These are phyloP conservation scores for Peromyscus nudipes DNA, from an alignment of 2,797 vertebrate genomes.

Conservation along the genomic window DNA sequence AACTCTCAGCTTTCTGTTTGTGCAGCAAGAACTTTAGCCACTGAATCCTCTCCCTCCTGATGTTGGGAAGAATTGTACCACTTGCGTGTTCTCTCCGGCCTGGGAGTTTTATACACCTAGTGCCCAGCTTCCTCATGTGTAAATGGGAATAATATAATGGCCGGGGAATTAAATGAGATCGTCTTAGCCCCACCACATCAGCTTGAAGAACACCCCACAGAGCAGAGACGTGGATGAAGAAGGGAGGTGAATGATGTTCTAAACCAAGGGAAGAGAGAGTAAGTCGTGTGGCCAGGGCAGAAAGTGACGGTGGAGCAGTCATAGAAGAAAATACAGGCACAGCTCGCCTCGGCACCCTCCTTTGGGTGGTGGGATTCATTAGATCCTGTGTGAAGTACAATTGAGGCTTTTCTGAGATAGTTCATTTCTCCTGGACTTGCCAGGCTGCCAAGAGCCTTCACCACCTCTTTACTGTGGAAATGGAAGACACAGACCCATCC, in stretches of 20 bases:
- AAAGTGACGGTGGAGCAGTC: neutral
- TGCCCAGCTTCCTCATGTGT: neutral
- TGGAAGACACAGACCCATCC: neutral
- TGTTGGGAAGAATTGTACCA: neutral
- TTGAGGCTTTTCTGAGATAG: neutral
- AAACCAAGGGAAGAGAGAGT: neutral
- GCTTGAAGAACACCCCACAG: neutral
- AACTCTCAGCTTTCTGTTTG: neutral
- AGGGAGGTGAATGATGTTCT: neutral
- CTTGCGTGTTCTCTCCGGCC: neutral
- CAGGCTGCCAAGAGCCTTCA: neutral
- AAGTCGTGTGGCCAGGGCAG: neutral
- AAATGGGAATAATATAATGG: neutral
- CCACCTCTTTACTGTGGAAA: neutral
- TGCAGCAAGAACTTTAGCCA: neutral
- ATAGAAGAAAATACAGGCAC: neutral
- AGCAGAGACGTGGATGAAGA: neutral
- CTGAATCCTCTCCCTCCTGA: neutral
- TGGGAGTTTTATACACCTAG: neutral
- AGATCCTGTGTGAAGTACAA: neutral
- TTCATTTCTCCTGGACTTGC: neutral
- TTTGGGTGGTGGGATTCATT: neutral
- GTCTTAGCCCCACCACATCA: neutral
- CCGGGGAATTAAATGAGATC: neutral
- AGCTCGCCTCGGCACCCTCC: neutral